A percentile compares a stretch with the other conserved stretches of the same genome.
Evolutionary conservation across 2,888 invertebrate species (phyloP).

Genomic region (Phragmatobia fuliginosa): DNA sequence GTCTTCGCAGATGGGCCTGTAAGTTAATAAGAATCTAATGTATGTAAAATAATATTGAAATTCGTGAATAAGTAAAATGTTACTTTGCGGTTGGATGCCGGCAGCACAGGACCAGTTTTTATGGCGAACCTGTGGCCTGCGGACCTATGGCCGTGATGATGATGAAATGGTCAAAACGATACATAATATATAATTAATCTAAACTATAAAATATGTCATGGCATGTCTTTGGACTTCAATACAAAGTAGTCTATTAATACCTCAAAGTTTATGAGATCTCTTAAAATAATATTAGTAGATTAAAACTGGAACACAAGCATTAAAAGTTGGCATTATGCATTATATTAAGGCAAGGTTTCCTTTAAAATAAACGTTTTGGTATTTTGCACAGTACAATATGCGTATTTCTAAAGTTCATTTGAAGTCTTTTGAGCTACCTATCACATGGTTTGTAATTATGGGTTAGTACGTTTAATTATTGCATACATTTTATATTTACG

Average conservation of each 20-base stretch:
- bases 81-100: too few relatives aligned
- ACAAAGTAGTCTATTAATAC: background rate
- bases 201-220: too few relatives aligned
- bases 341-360: background rate
- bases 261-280: background rate
- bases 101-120: too few relatives aligned
- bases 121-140: too few relatives aligned
- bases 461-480: conserved; percentile 76
- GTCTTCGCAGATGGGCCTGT: background rate
- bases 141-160: too few relatives aligned
- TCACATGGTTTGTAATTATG: conserved; percentile 69
- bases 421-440: conserved; percentile 41
- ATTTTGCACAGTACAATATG: conserved; percentile 10
- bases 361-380: conserved; percentile 9
- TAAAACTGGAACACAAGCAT: conserved; percentile 16
- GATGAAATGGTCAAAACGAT: too few relatives aligned
- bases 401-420: conserved; percentile 24
- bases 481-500: conserved; percentile 74
- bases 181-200: too few relatives aligned
- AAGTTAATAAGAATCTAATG: background rate
- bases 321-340: conserved; percentile 28
- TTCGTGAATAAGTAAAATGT: background rate
- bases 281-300: conserved; percentile 9
- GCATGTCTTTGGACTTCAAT: conserved; percentile 2
- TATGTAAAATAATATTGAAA: background rate